A percentile compares a stretch with the other conserved stretches of the same genome.
phyloP scores from a whole-genome alignment of 2,113 vertebrate genomes.

The Falco punctatus region DNA sequence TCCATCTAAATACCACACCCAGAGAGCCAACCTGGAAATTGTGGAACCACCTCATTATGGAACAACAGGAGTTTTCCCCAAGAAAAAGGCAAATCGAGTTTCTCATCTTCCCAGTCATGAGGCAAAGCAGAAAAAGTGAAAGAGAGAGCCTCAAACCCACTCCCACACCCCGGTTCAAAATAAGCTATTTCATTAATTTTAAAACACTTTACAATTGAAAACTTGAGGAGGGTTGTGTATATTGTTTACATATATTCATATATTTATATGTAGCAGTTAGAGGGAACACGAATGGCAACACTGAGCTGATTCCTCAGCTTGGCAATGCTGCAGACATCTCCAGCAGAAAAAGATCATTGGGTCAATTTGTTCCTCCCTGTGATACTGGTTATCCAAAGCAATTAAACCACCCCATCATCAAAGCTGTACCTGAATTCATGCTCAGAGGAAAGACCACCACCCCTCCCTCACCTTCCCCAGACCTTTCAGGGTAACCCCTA shows the following conservation, averaged over 20 bases:
- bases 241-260: background rate
- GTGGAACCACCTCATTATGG: background rate
- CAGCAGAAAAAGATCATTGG: background rate
- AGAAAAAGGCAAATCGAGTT: background rate
- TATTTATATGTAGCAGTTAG: background rate
- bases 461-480: background rate
- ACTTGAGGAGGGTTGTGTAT: accelerated
- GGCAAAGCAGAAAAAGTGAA: background rate
- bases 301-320: background rate
- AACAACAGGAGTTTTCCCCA: background rate
- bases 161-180: background rate
- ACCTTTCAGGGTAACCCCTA: slow-evolving; percentile 51
- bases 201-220: background rate
- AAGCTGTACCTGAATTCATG: background rate
- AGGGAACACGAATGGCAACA: background rate
- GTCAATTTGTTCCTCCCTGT: background rate
- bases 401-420: background rate
- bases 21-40: background rate
- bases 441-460: background rate
- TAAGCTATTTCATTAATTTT: background rate
- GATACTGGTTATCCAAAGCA: background rate
- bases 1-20: background rate
- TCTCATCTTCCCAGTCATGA: background rate
- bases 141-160: background rate
- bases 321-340: background rate